Percentiles rank a stretch among this genome's conserved stretches.
Conservation (phyloP, 2,888 invertebrate species). For the Flabesymbios commensalis region DNA sequence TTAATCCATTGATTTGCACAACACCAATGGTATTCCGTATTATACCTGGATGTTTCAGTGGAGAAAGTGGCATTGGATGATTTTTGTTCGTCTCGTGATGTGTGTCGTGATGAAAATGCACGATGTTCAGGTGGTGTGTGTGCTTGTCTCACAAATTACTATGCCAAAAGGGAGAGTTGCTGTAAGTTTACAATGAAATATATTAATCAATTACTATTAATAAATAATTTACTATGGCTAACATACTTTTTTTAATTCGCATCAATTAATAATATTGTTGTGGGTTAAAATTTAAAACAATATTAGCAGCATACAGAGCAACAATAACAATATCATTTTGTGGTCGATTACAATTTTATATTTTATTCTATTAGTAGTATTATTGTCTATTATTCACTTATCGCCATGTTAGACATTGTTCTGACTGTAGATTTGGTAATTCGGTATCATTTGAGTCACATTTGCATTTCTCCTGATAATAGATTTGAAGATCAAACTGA, state of each 20-base stretch:
- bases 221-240: too few relatives aligned
- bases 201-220: too few relatives aligned
- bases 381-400: too few relatives aligned
- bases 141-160: slow-evolving; percentile 16
- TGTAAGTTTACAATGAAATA: slow-evolving; percentile 8
- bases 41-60: slow-evolving; percentile 4
- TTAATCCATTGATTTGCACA: background rate
- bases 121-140: slow-evolving; percentile 16
- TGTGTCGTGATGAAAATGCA: slow-evolving; percentile 19
- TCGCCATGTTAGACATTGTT: too few relatives aligned
- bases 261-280: too few relatives aligned
- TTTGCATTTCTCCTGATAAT: background rate
- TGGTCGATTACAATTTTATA: too few relatives aligned
- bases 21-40: too few relatives aligned
- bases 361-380: too few relatives aligned
- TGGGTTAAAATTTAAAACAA: too few relatives aligned
- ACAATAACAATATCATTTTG: too few relatives aligned
- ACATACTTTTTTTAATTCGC: too few relatives aligned
- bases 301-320: too few relatives aligned
- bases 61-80: slow-evolving; percentile 11
- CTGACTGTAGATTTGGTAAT: slow-evolving; percentile 1
- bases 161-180: slow-evolving; percentile 12
- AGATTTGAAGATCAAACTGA: slow-evolving; percentile 13
- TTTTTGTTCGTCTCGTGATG: slow-evolving; percentile 2
- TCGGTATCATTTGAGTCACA: background rate